Evolutionary conservation across 1,140 invertebrate genomes (phyloP), one percentile per base, ranked within the genome.

Genomic region (Trichogramma pretiosum): DNA sequence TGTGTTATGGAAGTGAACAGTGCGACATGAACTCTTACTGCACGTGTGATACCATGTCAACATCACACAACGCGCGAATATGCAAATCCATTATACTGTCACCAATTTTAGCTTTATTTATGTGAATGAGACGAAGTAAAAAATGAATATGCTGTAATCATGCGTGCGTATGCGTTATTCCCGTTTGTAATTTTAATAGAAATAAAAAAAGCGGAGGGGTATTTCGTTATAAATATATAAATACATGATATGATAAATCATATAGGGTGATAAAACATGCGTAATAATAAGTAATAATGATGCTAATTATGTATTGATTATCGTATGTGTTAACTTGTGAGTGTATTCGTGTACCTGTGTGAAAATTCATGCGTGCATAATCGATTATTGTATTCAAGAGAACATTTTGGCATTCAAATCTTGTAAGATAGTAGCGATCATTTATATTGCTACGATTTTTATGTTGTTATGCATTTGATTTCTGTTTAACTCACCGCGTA

Each of bases 171-270:
- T 30, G 36, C 56, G 40, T 51, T 61, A 60, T 57, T 70, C 62
- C 64, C 63, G 61, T 69, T 70, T 70, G 64, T 69, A 68, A 69
- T 72, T 66, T 64, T 68, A 67, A 64, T 68, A 71, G 62, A 58
- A 61, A 71, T 65, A n/a, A 49, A 24, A 26, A 44, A 52, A 47
- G 24, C 19, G 65, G 67, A 62, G 64, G 58, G 67, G 64, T 71
- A 65, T 70, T n/a, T 70, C 67, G 64, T 71, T 71, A 71, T 71
- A 70, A 66, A 70, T 68, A 68, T 66, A 69, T 67, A 68, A 64
- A 63, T 66, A 65, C 50, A 61, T 52, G 33, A 51, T 51, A 52
- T 17, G 26, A 52, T 52, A 52, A 30, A 49, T 48, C 41, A 54
- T 52, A 56, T 56, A 52, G 55, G n/a, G 57, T 60, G 59, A 65